Conservation (phyloP, 2,888 invertebrate genomes). For the Spodoptera exigua region DNA sequence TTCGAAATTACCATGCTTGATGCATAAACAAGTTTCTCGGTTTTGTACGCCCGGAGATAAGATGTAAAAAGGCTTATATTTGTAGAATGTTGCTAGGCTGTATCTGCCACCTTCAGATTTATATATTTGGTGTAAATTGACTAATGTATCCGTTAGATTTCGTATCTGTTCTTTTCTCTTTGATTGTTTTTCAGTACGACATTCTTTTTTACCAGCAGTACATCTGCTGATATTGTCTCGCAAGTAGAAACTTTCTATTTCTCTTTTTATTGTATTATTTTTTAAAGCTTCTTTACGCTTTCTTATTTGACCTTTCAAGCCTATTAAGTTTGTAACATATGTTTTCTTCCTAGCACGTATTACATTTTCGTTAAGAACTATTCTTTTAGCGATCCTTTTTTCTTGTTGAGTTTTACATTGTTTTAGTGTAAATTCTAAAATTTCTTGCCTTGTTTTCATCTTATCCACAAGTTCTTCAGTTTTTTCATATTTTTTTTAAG, state of each 20-base stretch:
- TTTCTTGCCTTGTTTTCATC: no score
- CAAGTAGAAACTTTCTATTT: constrained; percentile 8
- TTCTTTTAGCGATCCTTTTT: not conserved
- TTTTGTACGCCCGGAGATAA: constrained; percentile 8
- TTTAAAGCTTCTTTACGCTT: not conserved
- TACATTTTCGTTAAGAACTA: not conserved
- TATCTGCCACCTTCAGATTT: constrained; percentile 9
- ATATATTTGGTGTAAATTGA: constrained; percentile 5
- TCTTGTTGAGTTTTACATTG: not conserved
- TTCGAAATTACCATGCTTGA: constrained; percentile 1
- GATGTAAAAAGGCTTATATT: not conserved
- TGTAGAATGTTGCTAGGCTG: constrained; percentile 3
- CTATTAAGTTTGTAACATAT: not conserved
- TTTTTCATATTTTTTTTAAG: no score
- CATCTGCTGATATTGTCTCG: constrained; percentile 7
- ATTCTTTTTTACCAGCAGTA: constrained; percentile 10
- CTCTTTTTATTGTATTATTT: not conserved
- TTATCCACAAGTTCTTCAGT: no score
- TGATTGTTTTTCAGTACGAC: not conserved
- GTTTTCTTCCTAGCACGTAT: not conserved
- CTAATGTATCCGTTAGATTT: constrained; percentile 5
- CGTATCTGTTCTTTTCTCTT: constrained; percentile 13
- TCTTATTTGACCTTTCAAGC: not conserved
- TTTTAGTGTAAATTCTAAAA: no score
- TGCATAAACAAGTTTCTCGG: constrained; percentile 1